Conservation (phyloP, 2,113 vertebrate genomes). For the Baryphthengus martii region DNA sequence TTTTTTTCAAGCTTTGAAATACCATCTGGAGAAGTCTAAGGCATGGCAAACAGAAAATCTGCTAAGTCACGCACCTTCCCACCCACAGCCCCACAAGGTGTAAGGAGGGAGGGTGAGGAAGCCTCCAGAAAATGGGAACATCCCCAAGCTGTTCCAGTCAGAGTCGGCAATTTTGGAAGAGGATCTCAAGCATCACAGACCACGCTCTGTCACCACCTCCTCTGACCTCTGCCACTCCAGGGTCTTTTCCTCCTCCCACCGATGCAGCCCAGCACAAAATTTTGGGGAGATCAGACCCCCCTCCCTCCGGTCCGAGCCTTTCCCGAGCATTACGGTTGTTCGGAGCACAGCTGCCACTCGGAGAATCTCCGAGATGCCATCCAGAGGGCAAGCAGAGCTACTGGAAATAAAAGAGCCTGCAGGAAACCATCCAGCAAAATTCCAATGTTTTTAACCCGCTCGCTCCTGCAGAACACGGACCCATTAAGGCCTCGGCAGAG, state of each 20-base stretch:
- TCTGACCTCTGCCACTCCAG: not conserved
- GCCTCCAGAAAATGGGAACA: not conserved
- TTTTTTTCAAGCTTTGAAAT: not conserved
- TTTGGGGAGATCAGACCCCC: not conserved
- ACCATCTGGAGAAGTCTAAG: not conserved
- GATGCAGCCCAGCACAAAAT: not conserved
- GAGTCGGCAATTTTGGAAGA: not conserved
- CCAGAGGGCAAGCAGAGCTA: not conserved
- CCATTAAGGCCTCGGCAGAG: too few relatives aligned
- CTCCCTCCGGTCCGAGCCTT: not conserved
- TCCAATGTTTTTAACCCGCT: too few relatives aligned
- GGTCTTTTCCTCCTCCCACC: not conserved
- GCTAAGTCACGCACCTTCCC: not conserved
- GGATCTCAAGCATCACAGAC: not conserved
- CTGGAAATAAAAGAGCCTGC: not conserved
- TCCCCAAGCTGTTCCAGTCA: not conserved
- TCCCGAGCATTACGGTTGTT: not conserved
- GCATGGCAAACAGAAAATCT: not conserved
- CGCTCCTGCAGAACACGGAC: too few relatives aligned
- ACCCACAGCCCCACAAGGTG: not conserved
- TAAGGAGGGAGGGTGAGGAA: not conserved
- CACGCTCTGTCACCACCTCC: not conserved
- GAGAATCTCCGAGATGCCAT: not conserved
- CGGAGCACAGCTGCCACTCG: rapidly evolving
- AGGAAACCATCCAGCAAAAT: too few relatives aligned